Conservation (phyloP, 2,797 vertebrate species). For the Ctenopoma multispine region DNA sequence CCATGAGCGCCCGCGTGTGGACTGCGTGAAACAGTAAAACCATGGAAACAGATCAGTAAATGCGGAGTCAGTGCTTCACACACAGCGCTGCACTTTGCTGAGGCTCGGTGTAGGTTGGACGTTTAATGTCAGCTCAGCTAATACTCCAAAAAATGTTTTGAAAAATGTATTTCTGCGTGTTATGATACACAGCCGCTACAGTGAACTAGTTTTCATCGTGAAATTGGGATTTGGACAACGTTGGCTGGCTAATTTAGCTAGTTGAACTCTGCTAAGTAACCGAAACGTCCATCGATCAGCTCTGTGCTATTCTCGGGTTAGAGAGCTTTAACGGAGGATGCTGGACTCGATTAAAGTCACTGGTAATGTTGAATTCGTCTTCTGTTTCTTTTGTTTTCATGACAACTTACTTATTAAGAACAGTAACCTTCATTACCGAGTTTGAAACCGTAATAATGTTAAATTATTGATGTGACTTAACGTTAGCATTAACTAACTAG, state of each 20-base stretch:
- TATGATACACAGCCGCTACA: background rate
- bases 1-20: conserved; percentile 23
- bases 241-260: conserved; percentile 22
- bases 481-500: too few relatives aligned
- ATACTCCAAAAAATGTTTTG: background rate
- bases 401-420: background rate
- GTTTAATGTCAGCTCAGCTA: background rate
- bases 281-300: background rate
- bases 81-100: background rate
- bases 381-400: background rate
- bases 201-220: background rate
- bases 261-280: conserved; percentile 10
- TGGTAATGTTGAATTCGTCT: conserved; percentile 61
- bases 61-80: background rate
- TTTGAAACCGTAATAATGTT: background rate
- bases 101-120: conserved; percentile 8
- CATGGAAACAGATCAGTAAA: conserved; percentile 54
- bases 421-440: background rate
- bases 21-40: conserved; percentile 39
- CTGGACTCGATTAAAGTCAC: conserved; percentile 81
- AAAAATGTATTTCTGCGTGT: background rate
- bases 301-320: background rate
- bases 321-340: conserved; percentile 56
- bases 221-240: background rate
- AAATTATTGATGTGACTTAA: background rate